Percentiles rank a stretch among this genome's conserved stretches.
Conservation (phyloP, 2,113 vertebrate species). For the Terrapene triunguis region DNA sequence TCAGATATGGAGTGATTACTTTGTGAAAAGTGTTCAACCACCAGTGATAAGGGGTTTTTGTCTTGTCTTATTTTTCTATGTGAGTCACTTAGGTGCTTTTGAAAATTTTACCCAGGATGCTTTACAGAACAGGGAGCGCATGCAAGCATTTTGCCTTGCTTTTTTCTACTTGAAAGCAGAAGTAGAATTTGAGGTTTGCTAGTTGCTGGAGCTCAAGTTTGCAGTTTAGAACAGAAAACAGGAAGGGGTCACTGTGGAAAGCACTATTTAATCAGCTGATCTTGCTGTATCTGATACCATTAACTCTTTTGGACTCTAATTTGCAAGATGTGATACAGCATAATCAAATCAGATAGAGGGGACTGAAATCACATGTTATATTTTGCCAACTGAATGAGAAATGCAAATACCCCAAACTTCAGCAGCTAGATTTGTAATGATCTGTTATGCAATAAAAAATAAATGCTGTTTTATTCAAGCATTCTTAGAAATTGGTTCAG, state of each 20-base stretch:
- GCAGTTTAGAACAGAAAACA: slow-evolving; percentile 75
- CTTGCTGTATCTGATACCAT: slow-evolving; percentile 10
- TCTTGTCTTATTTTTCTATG: neutral
- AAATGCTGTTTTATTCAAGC: neutral
- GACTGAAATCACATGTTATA: fast-evolving
- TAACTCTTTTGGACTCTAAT: slow-evolving; percentile 19
- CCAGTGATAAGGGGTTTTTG: neutral
- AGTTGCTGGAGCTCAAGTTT: slow-evolving; percentile 48
- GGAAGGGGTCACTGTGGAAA: slow-evolving; percentile 76
- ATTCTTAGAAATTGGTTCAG: neutral
- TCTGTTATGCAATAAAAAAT: neutral
- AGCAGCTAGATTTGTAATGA: neutral
- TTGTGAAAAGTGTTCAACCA: neutral
- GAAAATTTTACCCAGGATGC: neutral
- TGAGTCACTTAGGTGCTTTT: neutral
- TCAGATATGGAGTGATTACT: neutral
- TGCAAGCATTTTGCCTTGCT: slow-evolving; percentile 41
- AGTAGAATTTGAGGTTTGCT: slow-evolving; percentile 76
- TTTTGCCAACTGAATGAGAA: neutral
- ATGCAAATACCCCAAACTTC: fast-evolving
- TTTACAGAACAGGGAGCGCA: neutral
- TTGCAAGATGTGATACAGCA: neutral
- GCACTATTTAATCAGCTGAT: slow-evolving; percentile 70
- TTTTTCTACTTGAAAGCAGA: slow-evolving; percentile 77
- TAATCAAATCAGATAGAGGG: neutral